phyloP scores from a whole-genome alignment of 2,113 vertebrate genomes.

The Henicopernis longicauda region DNA sequence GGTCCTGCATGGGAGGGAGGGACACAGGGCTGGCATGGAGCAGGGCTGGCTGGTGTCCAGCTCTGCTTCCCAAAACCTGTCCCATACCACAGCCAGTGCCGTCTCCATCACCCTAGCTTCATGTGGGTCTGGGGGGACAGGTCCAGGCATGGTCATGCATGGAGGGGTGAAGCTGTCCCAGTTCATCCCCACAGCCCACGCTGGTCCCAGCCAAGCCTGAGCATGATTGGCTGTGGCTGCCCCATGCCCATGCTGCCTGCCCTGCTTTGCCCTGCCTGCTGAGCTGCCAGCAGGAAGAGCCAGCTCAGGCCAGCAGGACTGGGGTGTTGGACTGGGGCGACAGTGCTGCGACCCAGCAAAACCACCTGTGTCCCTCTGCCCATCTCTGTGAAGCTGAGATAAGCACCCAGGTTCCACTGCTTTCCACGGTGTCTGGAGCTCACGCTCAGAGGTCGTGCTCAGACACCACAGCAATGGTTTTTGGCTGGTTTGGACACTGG shows the following conservation, averaged over 20 bases:
- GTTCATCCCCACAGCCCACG: not conserved
- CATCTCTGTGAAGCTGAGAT: fast-evolving
- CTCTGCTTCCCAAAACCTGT: not conserved
- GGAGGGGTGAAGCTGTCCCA: not conserved
- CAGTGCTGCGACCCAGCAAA: not conserved
- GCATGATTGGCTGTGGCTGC: not conserved
- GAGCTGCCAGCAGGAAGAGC: not conserved
- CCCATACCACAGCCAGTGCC: not conserved
- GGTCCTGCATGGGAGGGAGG: not conserved
- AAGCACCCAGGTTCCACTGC: fast-evolving
- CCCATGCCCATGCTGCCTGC: not conserved
- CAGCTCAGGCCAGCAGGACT: not conserved
- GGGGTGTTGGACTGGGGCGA: not conserved
- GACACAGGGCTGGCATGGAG: not conserved
- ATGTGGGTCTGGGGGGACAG: fast-evolving
- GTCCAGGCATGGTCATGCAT: fast-evolving
- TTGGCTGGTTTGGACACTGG: fast-evolving
- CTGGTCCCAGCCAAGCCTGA: not conserved
- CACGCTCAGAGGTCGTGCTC: not conserved
- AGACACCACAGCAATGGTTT: fast-evolving
- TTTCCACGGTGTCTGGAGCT: not conserved
- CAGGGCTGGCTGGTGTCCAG: not conserved
- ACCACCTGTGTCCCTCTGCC: not conserved
- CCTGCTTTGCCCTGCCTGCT: not conserved
- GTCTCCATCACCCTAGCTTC: not conserved